phyloP scores from a whole-genome alignment of 2,797 vertebrate species.

The Galaxias olidus region DNA sequence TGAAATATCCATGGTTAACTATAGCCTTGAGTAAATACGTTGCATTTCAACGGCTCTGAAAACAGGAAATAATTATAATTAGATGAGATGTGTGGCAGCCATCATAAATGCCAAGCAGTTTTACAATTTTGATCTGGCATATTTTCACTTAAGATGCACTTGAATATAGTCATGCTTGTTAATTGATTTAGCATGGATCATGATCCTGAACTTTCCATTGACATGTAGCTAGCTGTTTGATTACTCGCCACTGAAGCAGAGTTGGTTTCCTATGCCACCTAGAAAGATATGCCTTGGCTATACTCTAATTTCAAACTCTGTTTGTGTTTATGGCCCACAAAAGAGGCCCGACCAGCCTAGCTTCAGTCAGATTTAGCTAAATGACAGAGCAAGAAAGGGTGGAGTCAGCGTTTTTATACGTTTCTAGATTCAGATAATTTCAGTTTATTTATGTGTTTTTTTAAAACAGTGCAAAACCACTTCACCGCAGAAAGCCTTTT shows the following conservation, averaged over 20 bases:
- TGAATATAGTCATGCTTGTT: conserved; percentile 11
- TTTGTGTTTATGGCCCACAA: conserved; percentile 56
- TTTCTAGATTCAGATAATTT: conserved; percentile 66
- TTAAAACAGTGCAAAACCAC: conserved; percentile 57
- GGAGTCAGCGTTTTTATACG: conserved; percentile 67
- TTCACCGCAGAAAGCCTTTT: conserved; percentile 41
- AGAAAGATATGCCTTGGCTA: conserved; percentile 20
- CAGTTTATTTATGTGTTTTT: conserved; percentile 59
- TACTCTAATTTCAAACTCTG: conserved; percentile 59
- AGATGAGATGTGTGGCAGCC: conserved; percentile 1
- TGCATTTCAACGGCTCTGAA: not conserved
- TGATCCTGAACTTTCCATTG: not conserved
- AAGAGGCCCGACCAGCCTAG: conserved; percentile 47
- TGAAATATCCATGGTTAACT: not conserved
- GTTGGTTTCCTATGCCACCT: conserved; percentile 29
- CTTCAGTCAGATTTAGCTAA: conserved; percentile 68
- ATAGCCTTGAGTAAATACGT: not conserved
- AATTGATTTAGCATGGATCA: not conserved
- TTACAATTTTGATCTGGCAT: conserved; percentile 25
- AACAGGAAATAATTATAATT: not conserved
- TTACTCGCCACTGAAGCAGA: conserved; percentile 15
- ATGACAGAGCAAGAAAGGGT: conserved; percentile 75
- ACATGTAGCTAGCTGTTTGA: conserved; percentile 7
- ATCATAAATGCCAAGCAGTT: conserved; percentile 17
- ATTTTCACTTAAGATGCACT: conserved; percentile 28